A percentile compares a stretch with the other conserved stretches of the same genome.
Conservation (phyloP, 2,888 invertebrate genomes). For the Neoaliturus tenellus region DNA sequence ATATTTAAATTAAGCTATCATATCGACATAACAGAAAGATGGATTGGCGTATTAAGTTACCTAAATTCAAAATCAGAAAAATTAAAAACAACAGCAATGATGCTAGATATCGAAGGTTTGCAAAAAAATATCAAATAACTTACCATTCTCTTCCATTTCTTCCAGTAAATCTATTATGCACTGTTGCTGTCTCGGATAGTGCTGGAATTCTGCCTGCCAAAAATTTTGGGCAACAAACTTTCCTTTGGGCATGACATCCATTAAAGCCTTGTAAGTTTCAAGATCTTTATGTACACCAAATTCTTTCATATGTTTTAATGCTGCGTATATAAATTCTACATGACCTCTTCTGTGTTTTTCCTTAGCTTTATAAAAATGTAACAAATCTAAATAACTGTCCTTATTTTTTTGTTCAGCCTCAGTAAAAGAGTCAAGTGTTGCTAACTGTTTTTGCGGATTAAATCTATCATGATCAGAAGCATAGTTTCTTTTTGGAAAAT, state of each 20-base stretch:
- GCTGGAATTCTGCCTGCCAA: slow-evolving; percentile 93
- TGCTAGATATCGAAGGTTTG: too few relatives aligned
- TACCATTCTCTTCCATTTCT: slow-evolving; percentile 96
- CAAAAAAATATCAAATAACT: too few relatives aligned
- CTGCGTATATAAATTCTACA: slow-evolving; percentile 96
- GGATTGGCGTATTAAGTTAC: too few relatives aligned
- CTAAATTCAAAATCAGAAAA: too few relatives aligned
- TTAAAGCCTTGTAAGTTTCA: slow-evolving; percentile 89
- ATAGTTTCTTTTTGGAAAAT: neutral
- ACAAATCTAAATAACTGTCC: slow-evolving; percentile 65
- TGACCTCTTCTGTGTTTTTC: slow-evolving; percentile 87
- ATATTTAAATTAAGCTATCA: too few relatives aligned
- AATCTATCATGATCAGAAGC: slow-evolving; percentile 6
- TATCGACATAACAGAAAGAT: too few relatives aligned
- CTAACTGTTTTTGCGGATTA: neutral
- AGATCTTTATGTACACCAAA: slow-evolving; percentile 93
- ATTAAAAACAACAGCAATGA: neutral
- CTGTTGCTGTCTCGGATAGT: slow-evolving; percentile 97
- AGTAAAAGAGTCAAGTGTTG: slow-evolving; percentile 64
- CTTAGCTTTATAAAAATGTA: slow-evolving; percentile 80
- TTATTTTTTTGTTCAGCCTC: slow-evolving; percentile 68
- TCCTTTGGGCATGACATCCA: slow-evolving; percentile 93
- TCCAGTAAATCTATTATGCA: slow-evolving; percentile 93
- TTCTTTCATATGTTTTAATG: slow-evolving; percentile 90
- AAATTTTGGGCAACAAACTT: slow-evolving; percentile 89